phyloP scores from a whole-genome alignment of 1,140 invertebrate genomes.

The Steinernema khuongi region DNA sequence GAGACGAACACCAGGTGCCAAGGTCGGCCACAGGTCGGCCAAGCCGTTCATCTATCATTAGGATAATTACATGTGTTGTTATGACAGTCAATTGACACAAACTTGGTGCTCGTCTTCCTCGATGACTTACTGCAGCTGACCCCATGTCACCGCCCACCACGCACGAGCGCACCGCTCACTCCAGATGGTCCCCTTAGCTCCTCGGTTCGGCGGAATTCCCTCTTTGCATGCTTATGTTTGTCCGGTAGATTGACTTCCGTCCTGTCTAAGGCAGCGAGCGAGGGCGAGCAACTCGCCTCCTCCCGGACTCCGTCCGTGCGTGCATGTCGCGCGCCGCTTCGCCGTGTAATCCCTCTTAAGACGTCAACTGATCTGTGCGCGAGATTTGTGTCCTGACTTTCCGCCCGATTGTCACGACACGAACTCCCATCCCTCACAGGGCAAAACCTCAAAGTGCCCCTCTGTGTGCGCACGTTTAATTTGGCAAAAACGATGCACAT shows the following conservation, averaged over 20 bases:
- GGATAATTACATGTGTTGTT: constrained; percentile 15
- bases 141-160: not conserved
- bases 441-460: not conserved
- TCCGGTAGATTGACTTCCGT: not conserved
- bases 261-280: not conserved
- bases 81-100: constrained; percentile 16
- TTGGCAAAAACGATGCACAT: not conserved
- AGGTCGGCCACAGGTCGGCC: not conserved
- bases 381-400: constrained; percentile 10
- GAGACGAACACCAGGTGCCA: constrained; percentile 7
- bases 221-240: constrained; percentile 4
- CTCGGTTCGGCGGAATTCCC: not conserved
- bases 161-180: not conserved
- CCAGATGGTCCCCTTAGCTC: not conserved
- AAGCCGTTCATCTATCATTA: constrained; percentile 10
- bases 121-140: not conserved
- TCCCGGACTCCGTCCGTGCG: not conserved
- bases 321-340: constrained; percentile 9
- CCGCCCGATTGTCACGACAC: not conserved
- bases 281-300: not conserved
- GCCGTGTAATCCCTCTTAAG: constrained; percentile 11
- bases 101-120: not conserved
- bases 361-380: constrained; percentile 12
- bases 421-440: not conserved
- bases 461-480: not conserved